A percentile compares a stretch with the other conserved stretches of the same genome.
Conservation (phyloP, 2,888 invertebrate species). For the Parthenolecanium corni region DNA sequence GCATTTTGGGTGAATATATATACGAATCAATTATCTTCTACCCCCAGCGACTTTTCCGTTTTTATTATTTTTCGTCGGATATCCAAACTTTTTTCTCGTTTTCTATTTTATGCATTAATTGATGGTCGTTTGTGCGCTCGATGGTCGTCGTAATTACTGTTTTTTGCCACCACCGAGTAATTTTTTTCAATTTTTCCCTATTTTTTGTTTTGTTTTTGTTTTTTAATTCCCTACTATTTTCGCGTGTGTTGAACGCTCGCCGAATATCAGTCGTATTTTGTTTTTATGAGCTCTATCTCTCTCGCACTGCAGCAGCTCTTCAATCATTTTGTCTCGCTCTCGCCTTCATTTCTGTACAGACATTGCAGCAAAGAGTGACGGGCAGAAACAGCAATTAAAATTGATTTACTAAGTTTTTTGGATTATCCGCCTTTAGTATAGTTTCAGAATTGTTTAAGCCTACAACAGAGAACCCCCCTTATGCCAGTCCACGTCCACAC, state of each 20-base stretch:
- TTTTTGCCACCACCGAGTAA: constrained; percentile 5
- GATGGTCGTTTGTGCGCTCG: constrained; percentile 6
- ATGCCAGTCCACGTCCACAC: neutral
- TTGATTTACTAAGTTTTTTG: constrained; percentile 27
- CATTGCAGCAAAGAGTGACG: neutral
- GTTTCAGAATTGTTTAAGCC: no score
- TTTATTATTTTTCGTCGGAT: neutral
- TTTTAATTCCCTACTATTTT: no score
- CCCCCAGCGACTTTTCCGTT: neutral
- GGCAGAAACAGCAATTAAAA: constrained; percentile 15
- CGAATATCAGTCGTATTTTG: neutral
- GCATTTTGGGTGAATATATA: neutral
- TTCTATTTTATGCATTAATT: constrained; percentile 3
- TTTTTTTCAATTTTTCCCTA: constrained; percentile 21
- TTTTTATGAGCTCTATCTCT: no score
- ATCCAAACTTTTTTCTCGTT: neutral
- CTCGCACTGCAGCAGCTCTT: no score
- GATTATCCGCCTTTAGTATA: constrained; percentile 23
- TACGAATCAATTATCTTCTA: neutral
- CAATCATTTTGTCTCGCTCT: no score
- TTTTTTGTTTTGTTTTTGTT: no score
- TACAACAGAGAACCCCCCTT: neutral
- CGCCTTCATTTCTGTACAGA: neutral
- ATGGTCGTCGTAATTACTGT: constrained; percentile 13
- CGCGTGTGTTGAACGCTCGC: neutral